Conservation (phyloP, 2,888 invertebrate species). For the Yponomeuta malinellus region DNA sequence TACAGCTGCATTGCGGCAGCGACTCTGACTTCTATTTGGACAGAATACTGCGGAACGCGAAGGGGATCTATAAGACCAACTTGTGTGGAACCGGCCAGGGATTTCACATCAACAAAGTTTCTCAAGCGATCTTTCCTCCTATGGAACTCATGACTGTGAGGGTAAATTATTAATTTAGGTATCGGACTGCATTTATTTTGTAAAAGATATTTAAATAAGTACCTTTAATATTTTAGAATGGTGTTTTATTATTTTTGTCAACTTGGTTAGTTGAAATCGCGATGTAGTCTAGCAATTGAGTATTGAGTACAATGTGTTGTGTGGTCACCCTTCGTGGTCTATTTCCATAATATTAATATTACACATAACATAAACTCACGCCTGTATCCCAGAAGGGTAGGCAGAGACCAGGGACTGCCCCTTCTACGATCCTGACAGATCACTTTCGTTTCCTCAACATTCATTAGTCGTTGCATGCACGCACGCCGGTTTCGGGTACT, state of each 20-base stretch:
- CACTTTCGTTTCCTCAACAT: no score
- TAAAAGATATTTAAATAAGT: background rate
- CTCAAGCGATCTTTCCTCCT: background rate
- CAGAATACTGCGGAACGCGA: conserved; percentile 44
- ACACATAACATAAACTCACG: no score
- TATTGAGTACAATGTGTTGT: no score
- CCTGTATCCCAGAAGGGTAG: no score
- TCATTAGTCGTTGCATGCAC: no score
- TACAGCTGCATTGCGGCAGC: conserved; percentile 37
- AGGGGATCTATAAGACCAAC: conserved; percentile 49
- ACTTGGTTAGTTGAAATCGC: background rate
- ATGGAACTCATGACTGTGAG: conserved; percentile 13
- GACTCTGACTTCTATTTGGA: conserved; percentile 40
- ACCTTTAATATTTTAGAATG: background rate
- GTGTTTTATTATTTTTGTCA: background rate
- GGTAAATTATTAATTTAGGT: conserved; percentile 1
- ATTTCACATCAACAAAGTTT: conserved; percentile 26
- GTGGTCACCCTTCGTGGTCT: no score
- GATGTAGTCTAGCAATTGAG: no score
- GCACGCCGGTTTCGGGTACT: no score
- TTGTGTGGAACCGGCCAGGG: conserved; percentile 55
- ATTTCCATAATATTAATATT: no score
- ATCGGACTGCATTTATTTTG: background rate
- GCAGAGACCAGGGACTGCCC: no score
- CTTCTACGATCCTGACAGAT: no score